Conservation (phyloP, 2,113 vertebrate species). For the Oreochromis spilurus region DNA sequence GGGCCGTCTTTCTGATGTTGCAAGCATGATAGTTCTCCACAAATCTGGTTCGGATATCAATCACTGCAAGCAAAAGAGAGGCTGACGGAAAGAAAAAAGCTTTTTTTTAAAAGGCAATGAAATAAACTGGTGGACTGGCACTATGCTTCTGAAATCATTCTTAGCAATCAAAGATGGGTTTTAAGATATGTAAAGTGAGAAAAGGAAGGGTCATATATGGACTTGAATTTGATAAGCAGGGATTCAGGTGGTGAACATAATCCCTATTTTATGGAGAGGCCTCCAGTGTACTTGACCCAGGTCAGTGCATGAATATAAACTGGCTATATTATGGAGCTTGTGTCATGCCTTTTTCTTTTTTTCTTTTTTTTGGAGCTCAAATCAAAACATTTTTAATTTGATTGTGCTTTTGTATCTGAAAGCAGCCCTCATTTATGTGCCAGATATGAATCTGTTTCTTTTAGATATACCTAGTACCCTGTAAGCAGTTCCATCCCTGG, state of each 20-base stretch:
- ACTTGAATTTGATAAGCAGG: conserved; percentile 15
- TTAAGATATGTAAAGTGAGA: neutral
- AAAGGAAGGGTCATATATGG: neutral
- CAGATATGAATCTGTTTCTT: conserved; percentile 20
- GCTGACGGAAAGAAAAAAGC: neutral
- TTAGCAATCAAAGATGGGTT: conserved; percentile 37
- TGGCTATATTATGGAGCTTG: neutral
- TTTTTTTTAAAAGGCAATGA: neutral
- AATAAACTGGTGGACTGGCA: conserved; percentile 20
- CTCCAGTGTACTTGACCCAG: neutral
- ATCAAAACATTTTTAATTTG: neutral
- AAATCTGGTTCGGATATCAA: conserved; percentile 49
- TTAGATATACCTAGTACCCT: neutral
- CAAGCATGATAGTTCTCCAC: conserved; percentile 44
- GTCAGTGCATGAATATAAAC: neutral
- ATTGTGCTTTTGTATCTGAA: neutral
- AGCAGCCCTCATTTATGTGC: neutral
- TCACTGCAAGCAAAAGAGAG: conserved; percentile 33
- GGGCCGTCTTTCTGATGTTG: conserved; percentile 50
- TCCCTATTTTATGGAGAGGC: neutral
- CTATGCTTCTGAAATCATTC: conserved; percentile 13
- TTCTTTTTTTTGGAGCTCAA: neutral
- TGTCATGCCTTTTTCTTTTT: neutral
- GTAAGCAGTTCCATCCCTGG: conserved; percentile 22
- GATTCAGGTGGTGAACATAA: neutral